These are phyloP conservation scores for Akabosia matsudoensis DNA, from an alignment of 1,140 invertebrate genomes.

Conservation along the genomic window DNA sequence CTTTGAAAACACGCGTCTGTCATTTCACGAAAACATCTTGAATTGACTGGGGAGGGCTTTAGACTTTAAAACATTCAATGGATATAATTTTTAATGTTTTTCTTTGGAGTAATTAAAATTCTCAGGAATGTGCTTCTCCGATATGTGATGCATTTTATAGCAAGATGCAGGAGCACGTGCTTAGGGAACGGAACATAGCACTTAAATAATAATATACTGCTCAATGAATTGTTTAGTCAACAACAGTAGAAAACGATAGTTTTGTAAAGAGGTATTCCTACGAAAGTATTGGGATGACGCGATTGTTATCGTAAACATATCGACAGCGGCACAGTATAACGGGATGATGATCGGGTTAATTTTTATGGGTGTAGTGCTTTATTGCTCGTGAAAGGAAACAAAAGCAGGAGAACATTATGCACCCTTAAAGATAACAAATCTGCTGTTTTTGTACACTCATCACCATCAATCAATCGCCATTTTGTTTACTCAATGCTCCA, in stretches of 20 bases:
- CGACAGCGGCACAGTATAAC: neutral
- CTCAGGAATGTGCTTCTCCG: neutral
- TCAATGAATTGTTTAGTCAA: neutral
- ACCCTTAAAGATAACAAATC: neutral
- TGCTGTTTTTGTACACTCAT: neutral
- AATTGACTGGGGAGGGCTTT: neutral
- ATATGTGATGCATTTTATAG: neutral
- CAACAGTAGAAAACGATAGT: neutral
- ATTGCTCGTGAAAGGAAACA: slow-evolving; percentile 11
- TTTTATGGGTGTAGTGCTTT: neutral
- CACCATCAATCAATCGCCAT: neutral
- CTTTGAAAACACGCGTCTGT: neutral
- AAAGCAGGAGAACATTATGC: neutral
- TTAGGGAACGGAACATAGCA: neutral
- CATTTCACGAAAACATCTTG: neutral
- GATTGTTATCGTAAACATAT: neutral
- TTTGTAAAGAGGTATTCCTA: neutral
- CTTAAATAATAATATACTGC: neutral
- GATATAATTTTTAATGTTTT: neutral
- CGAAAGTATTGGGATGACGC: neutral
- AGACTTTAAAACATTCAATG: neutral
- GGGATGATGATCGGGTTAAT: neutral
- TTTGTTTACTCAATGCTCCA: neutral
- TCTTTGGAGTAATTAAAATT: neutral
- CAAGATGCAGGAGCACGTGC: too few relatives aligned